phyloP scores from a whole-genome alignment of 2,113 vertebrate species.

The Nyctibius bracteatus region DNA sequence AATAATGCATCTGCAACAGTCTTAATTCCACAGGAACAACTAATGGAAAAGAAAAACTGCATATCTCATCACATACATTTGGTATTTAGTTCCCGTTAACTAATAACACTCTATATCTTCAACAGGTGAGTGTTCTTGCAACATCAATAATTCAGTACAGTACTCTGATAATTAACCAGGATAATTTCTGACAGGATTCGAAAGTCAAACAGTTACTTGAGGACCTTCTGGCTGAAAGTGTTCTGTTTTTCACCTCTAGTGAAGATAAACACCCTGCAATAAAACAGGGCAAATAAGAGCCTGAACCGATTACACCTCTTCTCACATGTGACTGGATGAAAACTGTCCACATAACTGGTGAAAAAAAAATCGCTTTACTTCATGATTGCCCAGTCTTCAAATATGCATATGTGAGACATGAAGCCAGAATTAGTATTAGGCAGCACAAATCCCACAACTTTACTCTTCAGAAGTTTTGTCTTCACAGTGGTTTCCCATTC shows the following conservation, averaged over 20 bases:
- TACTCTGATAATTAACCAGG: not conserved
- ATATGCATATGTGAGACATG: accelerated
- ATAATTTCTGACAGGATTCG: slow-evolving; percentile 2
- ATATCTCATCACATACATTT: not conserved
- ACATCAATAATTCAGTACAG: not conserved
- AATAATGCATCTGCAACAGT: not conserved
- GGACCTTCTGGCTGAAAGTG: not conserved
- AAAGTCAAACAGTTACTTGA: slow-evolving; percentile 14
- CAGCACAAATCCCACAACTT: not conserved
- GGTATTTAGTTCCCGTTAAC: not conserved
- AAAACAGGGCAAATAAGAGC: not conserved
- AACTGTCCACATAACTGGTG: not conserved
- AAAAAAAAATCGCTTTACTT: not conserved
- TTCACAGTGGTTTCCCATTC: not conserved
- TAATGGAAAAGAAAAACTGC: not conserved
- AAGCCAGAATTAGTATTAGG: not conserved
- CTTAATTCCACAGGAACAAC: not conserved
- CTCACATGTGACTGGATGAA: not conserved
- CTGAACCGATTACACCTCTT: not conserved
- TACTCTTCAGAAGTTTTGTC: not conserved
- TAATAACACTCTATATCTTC: not conserved
- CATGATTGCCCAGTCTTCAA: not conserved
- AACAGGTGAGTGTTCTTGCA: not conserved
- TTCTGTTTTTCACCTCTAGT: not conserved
- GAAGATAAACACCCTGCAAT: not conserved